Evolutionary conservation across 2,113 vertebrate genomes (phyloP), one percentile per base, ranked within the genome.

Genomic region (Oncorhynchus clarkii): DNA sequence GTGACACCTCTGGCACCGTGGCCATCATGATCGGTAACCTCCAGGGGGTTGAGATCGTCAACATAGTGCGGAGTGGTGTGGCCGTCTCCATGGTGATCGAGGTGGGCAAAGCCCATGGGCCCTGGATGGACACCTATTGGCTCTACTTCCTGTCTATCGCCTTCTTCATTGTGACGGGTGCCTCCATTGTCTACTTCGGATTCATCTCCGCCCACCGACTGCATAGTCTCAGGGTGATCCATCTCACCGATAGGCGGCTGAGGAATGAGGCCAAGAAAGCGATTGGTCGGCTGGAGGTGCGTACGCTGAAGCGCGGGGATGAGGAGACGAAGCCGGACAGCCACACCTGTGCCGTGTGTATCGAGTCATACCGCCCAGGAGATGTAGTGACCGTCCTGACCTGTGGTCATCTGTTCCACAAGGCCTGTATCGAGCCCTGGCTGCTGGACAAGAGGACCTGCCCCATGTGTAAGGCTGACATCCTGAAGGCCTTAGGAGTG

Each of bases 391-490:
- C 96, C 14, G 94, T 96, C 82, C 92, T 99, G 31, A 97, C 95
- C 1, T 99, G 97, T 90, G 96, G 95, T 89, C 97, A 95, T 89
- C 94, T 96, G 87, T 97, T 96, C 88, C 95, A 97, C 81, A 96
- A 96, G 88, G 86, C 80, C 74, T 97, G 96, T 76, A 95, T 98
- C 76, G 96, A 97, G 67, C 96, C 97, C 6, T 97, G 96, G 96
- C 93, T 97, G 77, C 91, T 97, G 85, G 95, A 97, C 64, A 95
- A 93, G 11, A 91, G 96, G 78, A 98, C 96, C 8, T 98, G 97
- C 82, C 96, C 96, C 2, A 96, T 97, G 94, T 97, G 96, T 82
- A 98, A 97, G 84, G 96, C 94, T 78, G 96, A 97, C 90, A 97
- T 98, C 82, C 93, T 97, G 80, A 97, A 95, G 84, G 93, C 91